A percentile compares a stretch with the other conserved stretches of the same genome.
Evolutionary conservation across 2,797 vertebrate species (phyloP).

Genomic region (Lemur catta): DNA sequence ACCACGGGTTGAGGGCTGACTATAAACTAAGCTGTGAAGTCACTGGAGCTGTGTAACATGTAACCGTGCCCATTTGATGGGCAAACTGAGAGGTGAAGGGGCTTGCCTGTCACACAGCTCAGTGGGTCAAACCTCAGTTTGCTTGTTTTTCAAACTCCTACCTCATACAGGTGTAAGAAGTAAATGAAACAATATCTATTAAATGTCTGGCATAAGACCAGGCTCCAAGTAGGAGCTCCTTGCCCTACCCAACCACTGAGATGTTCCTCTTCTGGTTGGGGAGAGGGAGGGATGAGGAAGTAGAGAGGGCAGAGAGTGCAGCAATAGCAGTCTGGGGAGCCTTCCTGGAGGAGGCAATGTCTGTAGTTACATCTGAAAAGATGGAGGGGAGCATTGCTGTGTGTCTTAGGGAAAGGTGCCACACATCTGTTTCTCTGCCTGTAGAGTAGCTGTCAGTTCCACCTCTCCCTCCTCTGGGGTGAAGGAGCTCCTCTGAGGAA

Average conservation of each 20-base stretch:
- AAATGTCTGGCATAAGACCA: neutral
- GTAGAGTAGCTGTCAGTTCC: neutral
- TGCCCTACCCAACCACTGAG: neutral
- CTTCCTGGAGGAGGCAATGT: neutral
- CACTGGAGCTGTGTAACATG: neutral
- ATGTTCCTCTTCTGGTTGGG: neutral
- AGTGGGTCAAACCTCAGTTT: neutral
- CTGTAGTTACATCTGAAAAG: neutral
- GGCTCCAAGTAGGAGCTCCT: neutral
- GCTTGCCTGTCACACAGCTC: neutral
- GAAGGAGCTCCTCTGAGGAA: slow-evolving; percentile 1
- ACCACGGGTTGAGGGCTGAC: neutral
- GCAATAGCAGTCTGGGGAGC: neutral
- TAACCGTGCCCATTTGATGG: neutral
- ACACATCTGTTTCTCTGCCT: neutral
- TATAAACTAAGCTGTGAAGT: neutral
- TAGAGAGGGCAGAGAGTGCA: neutral
- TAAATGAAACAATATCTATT: neutral
- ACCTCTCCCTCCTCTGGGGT: neutral
- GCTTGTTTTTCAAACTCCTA: slow-evolving; percentile 6
- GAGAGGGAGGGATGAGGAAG: neutral
- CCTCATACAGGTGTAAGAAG: neutral
- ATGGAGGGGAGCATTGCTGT: neutral
- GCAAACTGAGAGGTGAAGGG: neutral
- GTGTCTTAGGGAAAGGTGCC: neutral